Base-by-base conservation (phyloP, 2,888 invertebrate genomes). In the Leptopilina drosophilae region DNA sequence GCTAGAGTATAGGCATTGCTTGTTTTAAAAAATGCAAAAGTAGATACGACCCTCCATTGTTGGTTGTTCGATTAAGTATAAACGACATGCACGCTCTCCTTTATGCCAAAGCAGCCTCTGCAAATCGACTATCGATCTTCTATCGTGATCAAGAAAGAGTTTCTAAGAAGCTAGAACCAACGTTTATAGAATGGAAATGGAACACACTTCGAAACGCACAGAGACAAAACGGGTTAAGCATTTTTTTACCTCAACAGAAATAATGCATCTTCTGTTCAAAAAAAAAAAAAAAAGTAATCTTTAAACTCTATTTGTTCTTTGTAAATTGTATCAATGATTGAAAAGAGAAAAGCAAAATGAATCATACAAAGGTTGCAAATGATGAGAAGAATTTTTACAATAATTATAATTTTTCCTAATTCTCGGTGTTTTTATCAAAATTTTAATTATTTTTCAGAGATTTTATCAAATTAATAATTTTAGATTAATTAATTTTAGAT, bases 1-100 rank as follows among this genome's bases (percentile, higher is more conserved):
- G 79, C 42, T 46, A 80, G 78, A 78, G 79, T 78, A 79, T 78
- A 77, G 80, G 79, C 82, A 78, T 65, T 80, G 81, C 77, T 78
- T 82, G 83, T 78, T 83, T 42, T 83, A 81, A 83, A 83, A 83
- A 83, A 83, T 83, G 80, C 83, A 83, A 81, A 78, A 83, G 78
- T 78, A 78, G 78, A 80, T 81, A 77, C 81, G 81, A 69, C 59
- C 80, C 65, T 80, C 79, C 79, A 78, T 80, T 76, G 69, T 79
- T 79, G 77, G 49, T 65, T 73, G 78, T 81, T 83, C 83, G 82
- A 83, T 82, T 81, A 80, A 82, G 78, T 82, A 82, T 81, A 79
- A 82, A 78, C 81, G 83, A 83, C 83, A 83, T 80, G 80, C 82
- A 80, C 82, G 82, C 78, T 81, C 82, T 73, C 33, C n/a, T 78